These are phyloP conservation scores for Enteromius mattozi DNA, from an alignment of 2,797 vertebrate species.

Conservation along the genomic window DNA sequence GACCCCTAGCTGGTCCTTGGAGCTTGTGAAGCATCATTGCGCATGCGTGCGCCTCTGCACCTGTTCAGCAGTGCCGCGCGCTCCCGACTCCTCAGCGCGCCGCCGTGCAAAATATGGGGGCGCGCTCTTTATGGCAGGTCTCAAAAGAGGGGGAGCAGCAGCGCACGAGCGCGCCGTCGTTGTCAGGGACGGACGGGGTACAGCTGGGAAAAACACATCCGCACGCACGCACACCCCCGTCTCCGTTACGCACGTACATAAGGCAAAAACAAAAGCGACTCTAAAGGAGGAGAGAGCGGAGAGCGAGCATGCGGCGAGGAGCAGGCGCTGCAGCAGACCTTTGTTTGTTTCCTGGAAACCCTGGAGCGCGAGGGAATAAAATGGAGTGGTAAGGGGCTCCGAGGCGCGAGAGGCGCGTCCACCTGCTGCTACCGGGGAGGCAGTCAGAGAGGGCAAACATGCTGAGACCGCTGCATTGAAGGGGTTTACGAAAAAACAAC, in stretches of 20 bases:
- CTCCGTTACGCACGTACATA: slow-evolving; percentile 43
- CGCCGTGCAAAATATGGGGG: slow-evolving; percentile 66
- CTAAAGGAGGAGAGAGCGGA: slow-evolving; percentile 42
- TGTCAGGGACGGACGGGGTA: slow-evolving; percentile 62
- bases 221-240: slow-evolving; percentile 35
- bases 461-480: slow-evolving; percentile 65
- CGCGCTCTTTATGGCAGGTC: slow-evolving; percentile 84
- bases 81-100: slow-evolving; percentile 59
- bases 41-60: slow-evolving; percentile 61
- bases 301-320: slow-evolving; percentile 51
- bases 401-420: slow-evolving; percentile 74
- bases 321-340: slow-evolving; percentile 54
- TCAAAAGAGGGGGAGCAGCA: slow-evolving; percentile 65
- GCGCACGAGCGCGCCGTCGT: slow-evolving; percentile 57
- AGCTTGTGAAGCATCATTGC: slow-evolving; percentile 6
- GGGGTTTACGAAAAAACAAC: neutral
- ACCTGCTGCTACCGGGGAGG: slow-evolving; percentile 72
- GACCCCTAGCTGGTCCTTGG: neutral
- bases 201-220: slow-evolving; percentile 54
- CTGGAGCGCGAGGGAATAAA: slow-evolving; percentile 60
- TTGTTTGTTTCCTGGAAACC: slow-evolving; percentile 58
- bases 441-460: slow-evolving; percentile 65
- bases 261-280: slow-evolving; percentile 55
- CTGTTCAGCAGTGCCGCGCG: slow-evolving; percentile 60
- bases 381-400: slow-evolving; percentile 65